These are phyloP conservation scores for Drosophila subpulchrella DNA, from an alignment of 1,140 invertebrate species.

Conservation along the genomic window DNA sequence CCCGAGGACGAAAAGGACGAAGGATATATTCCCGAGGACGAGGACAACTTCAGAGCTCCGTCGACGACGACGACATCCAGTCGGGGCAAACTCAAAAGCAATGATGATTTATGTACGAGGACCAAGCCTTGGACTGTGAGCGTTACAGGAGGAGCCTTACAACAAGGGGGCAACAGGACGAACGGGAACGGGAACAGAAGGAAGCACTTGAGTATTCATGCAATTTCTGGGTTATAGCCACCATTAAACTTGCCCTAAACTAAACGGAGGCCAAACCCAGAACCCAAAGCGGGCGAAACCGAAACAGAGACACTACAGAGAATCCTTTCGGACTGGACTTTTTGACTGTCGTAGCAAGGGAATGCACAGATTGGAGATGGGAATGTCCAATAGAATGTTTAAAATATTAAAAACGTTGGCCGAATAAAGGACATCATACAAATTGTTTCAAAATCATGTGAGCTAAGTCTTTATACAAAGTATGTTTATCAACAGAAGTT, in stretches of 20 bases:
- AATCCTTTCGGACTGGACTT: slow-evolving; percentile 1
- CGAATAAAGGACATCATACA: slow-evolving; percentile 1
- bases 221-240: slow-evolving; percentile 79
- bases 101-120: slow-evolving; percentile 81
- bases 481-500: neutral
- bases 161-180: neutral
- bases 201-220: slow-evolving; percentile 76
- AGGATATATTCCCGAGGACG: slow-evolving; percentile 23
- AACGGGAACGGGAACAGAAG: slow-evolving; percentile 17
- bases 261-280: slow-evolving; percentile 41
- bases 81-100: slow-evolving; percentile 72
- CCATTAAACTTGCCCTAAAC: slow-evolving; percentile 78
- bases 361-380: slow-evolving; percentile 30
- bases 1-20: slow-evolving; percentile 21
- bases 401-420: slow-evolving; percentile 15
- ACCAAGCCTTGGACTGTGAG: slow-evolving; percentile 56
- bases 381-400: slow-evolving; percentile 14
- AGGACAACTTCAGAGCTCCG: slow-evolving; percentile 61
- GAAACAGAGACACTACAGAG: slow-evolving; percentile 1
- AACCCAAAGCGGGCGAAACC: neutral
- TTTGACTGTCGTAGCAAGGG: slow-evolving; percentile 1
- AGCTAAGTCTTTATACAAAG: neutral
- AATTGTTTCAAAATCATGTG: neutral
- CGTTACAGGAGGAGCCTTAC: slow-evolving; percentile 9
- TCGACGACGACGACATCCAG: slow-evolving; percentile 27